phyloP scores from a whole-genome alignment of 2,888 invertebrate genomes.

The Agriopis leucophaearia region DNA sequence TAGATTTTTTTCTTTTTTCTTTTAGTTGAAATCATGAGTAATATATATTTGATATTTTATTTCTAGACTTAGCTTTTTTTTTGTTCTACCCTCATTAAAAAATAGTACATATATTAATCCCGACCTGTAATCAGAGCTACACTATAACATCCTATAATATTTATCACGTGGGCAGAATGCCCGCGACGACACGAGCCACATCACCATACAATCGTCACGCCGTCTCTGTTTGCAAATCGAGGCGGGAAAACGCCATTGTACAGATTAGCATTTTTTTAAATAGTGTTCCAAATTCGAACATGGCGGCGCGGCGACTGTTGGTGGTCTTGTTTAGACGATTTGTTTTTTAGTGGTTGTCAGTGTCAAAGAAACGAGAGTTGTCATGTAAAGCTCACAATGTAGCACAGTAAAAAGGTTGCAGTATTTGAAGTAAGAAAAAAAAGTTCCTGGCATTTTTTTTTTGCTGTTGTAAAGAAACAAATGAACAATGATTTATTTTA shows the following conservation, averaged over 20 bases:
- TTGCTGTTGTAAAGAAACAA: neutral
- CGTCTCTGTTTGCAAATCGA: slow-evolving; percentile 82
- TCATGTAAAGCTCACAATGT: slow-evolving; percentile 1
- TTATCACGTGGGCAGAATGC: slow-evolving; percentile 38
- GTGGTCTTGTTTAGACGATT: slow-evolving; percentile 58
- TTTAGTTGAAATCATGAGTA: too few species aligned
- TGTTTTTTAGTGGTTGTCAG: slow-evolving; percentile 9
- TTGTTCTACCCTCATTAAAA: neutral
- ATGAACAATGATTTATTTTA: neutral
- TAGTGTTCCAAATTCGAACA: slow-evolving; percentile 72
- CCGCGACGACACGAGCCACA: slow-evolving; percentile 51
- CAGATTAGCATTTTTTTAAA: slow-evolving; percentile 70
- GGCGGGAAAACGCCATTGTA: slow-evolving; percentile 65
- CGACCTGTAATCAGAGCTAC: slow-evolving; percentile 12
- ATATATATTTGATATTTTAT: too few species aligned
- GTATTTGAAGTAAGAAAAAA: neutral
- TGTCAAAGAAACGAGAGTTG: slow-evolving; percentile 5
- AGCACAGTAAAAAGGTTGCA: slow-evolving; percentile 2
- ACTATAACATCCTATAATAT: slow-evolving; percentile 9
- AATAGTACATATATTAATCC: neutral
- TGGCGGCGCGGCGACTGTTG: slow-evolving; percentile 57
- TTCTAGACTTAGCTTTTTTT: too few species aligned
- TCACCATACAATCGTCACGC: slow-evolving; percentile 82
- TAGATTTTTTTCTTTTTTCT: too few species aligned
- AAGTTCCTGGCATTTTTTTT: neutral